Evolutionary conservation across 2,113 vertebrate species (phyloP).

Genomic region (Chamaea fasciata): DNA sequence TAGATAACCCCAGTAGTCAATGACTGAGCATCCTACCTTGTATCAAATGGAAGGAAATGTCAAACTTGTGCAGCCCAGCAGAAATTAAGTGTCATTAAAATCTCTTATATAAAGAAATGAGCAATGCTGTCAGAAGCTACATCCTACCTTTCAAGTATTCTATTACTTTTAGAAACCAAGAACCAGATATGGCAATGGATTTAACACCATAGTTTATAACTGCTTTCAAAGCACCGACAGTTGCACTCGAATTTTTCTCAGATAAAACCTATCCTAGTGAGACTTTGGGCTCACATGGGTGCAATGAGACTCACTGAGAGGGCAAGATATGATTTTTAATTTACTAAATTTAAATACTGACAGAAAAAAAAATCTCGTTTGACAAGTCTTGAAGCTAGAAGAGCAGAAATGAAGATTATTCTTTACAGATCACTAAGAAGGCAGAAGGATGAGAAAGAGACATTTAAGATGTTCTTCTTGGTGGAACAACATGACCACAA

Average conservation of each 20-base stretch:
- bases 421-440: not conserved
- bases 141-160: not conserved
- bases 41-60: conserved; percentile 4
- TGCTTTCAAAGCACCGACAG: not conserved
- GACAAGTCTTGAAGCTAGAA: not conserved
- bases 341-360: not conserved
- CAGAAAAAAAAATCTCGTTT: not conserved
- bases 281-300: not conserved
- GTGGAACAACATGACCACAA: not conserved
- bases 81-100: conserved; percentile 17
- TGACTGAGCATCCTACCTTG: not conserved
- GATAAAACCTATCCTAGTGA: not conserved
- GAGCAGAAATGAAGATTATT: not conserved
- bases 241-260: not conserved
- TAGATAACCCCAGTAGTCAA: not conserved
- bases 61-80: conserved; percentile 8
- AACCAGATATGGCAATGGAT: not conserved
- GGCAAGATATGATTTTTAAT: not conserved
- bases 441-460: not conserved
- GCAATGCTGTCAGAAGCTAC: not conserved
- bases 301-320: not conserved
- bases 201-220: not conserved
- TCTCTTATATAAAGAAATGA: not conserved
- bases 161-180: not conserved
- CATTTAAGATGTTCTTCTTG: not conserved